A percentile compares a stretch with the other conserved stretches of the same genome.
Conservation (phyloP, 1,140 invertebrate genomes). For the Chlorops oryzae region DNA sequence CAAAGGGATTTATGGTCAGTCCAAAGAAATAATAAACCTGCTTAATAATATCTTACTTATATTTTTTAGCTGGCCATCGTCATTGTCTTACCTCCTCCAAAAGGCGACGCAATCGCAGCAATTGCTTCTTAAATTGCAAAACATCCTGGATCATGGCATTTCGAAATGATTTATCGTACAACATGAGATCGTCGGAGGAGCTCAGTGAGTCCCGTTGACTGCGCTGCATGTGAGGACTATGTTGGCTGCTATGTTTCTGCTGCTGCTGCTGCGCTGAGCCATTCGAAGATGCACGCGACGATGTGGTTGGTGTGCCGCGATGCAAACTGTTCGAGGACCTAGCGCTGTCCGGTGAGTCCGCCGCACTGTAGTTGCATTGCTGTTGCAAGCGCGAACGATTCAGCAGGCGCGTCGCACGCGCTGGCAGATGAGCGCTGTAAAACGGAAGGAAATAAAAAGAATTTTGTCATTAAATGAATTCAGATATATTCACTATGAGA, state of each 20-base stretch:
- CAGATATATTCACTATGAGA: no score
- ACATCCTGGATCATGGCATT: conserved; percentile 60
- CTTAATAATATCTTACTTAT: no score
- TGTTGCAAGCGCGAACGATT: conserved; percentile 46
- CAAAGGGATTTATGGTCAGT: no score
- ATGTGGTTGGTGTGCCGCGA: conserved; percentile 21
- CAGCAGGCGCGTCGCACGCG: conserved; percentile 41
- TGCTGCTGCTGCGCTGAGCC: conserved; percentile 25
- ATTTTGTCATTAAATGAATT: no score
- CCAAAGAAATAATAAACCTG: no score
- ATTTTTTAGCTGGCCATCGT: not conserved
- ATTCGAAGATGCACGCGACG: conserved; percentile 11
- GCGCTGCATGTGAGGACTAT: conserved; percentile 28
- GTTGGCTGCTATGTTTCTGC: conserved; percentile 17
- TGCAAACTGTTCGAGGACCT: conserved; percentile 38
- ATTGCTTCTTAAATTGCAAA: conserved; percentile 61
- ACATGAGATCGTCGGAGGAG: conserved; percentile 47
- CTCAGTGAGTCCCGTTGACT: conserved; percentile 34
- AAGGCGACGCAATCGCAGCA: conserved; percentile 58
- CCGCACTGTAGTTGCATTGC: conserved; percentile 21
- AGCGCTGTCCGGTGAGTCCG: conserved; percentile 33
- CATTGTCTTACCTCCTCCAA: conserved; percentile 56
- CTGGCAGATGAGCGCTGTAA: conserved; percentile 43
- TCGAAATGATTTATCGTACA: conserved; percentile 46
- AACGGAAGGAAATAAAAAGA: conserved; percentile 1